Percentiles rank a stretch among this genome's conserved stretches.
These are phyloP conservation scores for Falco cherrug DNA, from an alignment of 2,797 vertebrate genomes.

Conservation along the genomic window DNA sequence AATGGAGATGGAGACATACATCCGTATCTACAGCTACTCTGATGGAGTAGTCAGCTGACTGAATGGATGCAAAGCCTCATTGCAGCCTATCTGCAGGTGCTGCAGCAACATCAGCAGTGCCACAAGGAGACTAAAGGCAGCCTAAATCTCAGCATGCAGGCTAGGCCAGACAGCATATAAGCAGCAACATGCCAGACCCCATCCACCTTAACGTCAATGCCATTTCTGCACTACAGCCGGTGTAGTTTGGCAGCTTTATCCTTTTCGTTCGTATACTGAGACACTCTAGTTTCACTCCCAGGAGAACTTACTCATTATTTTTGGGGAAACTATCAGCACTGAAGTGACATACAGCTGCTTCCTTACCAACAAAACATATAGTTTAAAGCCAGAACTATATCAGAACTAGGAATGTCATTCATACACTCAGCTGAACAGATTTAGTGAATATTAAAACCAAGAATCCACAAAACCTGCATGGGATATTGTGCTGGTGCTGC, in stretches of 20 bases:
- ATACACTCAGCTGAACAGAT: not conserved
- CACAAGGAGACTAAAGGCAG: not conserved
- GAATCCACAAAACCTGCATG: not conserved
- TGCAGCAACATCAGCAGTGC: not conserved
- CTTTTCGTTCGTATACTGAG: not conserved
- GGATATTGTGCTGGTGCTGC: not conserved
- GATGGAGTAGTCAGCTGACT: accelerated
- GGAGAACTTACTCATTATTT: not conserved
- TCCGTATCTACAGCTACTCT: not conserved
- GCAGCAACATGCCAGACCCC: not conserved
- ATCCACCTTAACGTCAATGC: not conserved
- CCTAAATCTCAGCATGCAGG: not conserved
- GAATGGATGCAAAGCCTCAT: not conserved
- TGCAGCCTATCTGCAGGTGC: not conserved
- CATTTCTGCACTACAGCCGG: not conserved
- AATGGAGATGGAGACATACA: not conserved
- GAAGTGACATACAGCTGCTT: not conserved
- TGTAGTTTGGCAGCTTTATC: not conserved
- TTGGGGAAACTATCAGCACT: not conserved
- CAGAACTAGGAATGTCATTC: not conserved
- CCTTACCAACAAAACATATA: not conserved
- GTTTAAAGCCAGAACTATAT: not conserved
- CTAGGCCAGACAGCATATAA: accelerated
- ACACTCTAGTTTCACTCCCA: not conserved
- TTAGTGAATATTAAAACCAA: not conserved